Base-by-base conservation (phyloP, 2,888 invertebrate species). In the Hypena proboscidalis region DNA sequence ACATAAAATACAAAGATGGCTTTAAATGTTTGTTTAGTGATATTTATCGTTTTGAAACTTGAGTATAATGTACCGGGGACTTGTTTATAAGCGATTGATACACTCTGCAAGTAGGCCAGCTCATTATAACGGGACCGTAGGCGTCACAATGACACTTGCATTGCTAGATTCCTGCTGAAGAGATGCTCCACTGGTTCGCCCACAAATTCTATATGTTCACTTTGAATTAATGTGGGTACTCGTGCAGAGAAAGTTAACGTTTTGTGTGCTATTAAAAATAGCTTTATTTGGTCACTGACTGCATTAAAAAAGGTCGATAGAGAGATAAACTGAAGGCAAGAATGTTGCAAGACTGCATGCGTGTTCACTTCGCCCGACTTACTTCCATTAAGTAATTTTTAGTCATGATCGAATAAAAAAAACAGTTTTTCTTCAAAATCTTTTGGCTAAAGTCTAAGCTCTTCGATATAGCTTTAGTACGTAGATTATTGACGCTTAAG, bases 41-140 rank as follows among this genome's bases (percentile, higher is more conserved):
- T 9, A 38, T 36, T 29, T 35, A 36, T 41, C 6, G 20, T 36
- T 4, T 15, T 31, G 42, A 21, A 36, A 35, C 36, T 23, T 10
- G 22, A 27, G 37, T 43, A 32, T 37, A 32, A 32, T 43, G 35
- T 17, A 27, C 22, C 11, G 17, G 33, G 15, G 13, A 21, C 19
- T 19, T 21, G 31, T 39, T 33, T 44, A 44, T 44, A 34, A 14
- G 15, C 25, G 19, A 25, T 38, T 44, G 38, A 39, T 38, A 39
- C 15, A 15, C 9, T 47, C 54, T 36, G 23, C 25, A 67, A 67
- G 62, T 72, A 47, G 69, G 71, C 57, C 68, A 60, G 46, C 59
- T 62, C 60, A 62, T 60, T 69, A 64, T 72, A 72, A 74, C 74
- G 67, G 72, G 62, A 25, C 10, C 39, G 71, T 74, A 68, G 74